Percentiles rank a stretch among this genome's conserved stretches.
Conservation (phyloP, 2,113 vertebrate species). For the Sprattus sprattus region DNA sequence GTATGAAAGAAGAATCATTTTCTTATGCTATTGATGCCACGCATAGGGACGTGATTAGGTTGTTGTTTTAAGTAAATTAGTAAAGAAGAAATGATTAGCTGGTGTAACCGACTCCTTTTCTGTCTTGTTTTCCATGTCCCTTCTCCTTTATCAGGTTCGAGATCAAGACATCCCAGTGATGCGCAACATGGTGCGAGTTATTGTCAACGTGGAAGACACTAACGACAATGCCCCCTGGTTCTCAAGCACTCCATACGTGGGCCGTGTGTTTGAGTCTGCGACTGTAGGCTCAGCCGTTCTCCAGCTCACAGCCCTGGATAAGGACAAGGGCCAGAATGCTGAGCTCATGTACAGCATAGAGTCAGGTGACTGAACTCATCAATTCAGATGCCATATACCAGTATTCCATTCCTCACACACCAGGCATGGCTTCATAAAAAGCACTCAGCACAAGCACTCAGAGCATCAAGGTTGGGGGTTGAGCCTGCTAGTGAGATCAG, state of each 20-base stretch:
- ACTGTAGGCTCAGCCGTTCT: slow-evolving; percentile 85
- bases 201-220: slow-evolving; percentile 85
- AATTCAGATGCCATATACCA: not conserved
- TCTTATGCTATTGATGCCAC: not conserved
- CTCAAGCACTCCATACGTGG: slow-evolving; percentile 83
- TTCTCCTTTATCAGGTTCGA: slow-evolving; percentile 76
- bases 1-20: slow-evolving; percentile 28
- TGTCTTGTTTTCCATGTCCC: not conserved
- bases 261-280: slow-evolving; percentile 87
- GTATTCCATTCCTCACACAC: not conserved
- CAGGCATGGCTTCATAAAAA: not conserved
- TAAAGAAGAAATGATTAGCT: not conserved
- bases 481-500: slow-evolving; percentile 36
- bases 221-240: slow-evolving; percentile 96
- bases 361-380: slow-evolving; percentile 77
- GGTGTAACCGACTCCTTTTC: not conserved
- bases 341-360: slow-evolving; percentile 90
- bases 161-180: slow-evolving; percentile 97
- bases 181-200: slow-evolving; percentile 87
- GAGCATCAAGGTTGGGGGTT: slow-evolving; percentile 21
- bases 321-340: slow-evolving; percentile 90
- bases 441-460: not conserved
- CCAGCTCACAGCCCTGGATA: slow-evolving; percentile 91
- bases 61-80: not conserved
- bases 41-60: slow-evolving; percentile 26